Conservation (phyloP, 2,888 invertebrate genomes). For the Gryllus longicercus region DNA sequence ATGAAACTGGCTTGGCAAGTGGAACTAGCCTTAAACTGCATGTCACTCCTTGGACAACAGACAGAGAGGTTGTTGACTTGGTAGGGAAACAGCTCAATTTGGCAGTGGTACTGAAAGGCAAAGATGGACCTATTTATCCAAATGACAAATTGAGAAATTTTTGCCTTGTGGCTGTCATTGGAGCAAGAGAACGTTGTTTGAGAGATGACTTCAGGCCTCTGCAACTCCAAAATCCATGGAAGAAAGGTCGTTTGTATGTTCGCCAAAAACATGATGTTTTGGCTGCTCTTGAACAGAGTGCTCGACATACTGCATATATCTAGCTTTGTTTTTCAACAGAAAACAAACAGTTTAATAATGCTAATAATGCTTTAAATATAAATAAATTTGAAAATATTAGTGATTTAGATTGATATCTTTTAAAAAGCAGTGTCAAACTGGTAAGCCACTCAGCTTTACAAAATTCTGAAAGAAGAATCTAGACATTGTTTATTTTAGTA, state of each 20-base stretch:
- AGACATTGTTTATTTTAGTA: no score
- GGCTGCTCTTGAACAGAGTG: slow-evolving; percentile 84
- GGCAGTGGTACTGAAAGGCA: slow-evolving; percentile 82
- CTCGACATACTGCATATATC: slow-evolving; percentile 68
- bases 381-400: no score
- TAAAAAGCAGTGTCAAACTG: no score
- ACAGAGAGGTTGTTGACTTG: slow-evolving; percentile 92
- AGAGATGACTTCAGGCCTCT: no score
- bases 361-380: no score
- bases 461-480: no score
- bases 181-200: slow-evolving; percentile 90
- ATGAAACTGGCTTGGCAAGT: slow-evolving; percentile 88
- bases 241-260: no score
- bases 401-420: no score
- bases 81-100: slow-evolving; percentile 94
- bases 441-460: no score
- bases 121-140: slow-evolving; percentile 80
- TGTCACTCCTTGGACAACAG: slow-evolving; percentile 88
- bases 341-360: no score
- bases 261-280: no score
- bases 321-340: slow-evolving; percentile 38
- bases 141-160: slow-evolving; percentile 82
- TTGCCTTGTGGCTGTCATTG: slow-evolving; percentile 93
- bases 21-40: slow-evolving; percentile 92
- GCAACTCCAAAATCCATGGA: no score